These are phyloP conservation scores for Myotis davidii DNA, from an alignment of 2,113 vertebrate species.

Conservation along the genomic window DNA sequence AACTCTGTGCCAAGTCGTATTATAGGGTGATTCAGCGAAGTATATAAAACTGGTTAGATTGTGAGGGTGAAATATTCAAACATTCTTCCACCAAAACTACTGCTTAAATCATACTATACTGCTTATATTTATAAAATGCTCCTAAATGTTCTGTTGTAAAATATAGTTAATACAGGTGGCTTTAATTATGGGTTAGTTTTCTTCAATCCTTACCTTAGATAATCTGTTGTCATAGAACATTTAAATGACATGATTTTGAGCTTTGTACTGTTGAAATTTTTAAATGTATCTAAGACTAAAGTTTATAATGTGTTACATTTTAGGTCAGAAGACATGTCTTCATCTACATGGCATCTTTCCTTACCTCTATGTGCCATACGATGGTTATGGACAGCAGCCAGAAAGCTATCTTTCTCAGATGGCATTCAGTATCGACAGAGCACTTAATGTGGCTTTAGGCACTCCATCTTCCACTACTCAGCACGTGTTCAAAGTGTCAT, in stretches of 20 bases:
- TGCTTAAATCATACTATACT: slow-evolving; percentile 45
- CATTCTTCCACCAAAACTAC: slow-evolving; percentile 11
- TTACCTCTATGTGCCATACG: slow-evolving; percentile 96
- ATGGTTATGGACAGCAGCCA: slow-evolving; percentile 90
- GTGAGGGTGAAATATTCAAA: slow-evolving; percentile 15
- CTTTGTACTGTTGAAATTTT: slow-evolving; percentile 53
- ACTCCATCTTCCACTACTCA: slow-evolving; percentile 93
- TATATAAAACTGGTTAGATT: slow-evolving; percentile 26
- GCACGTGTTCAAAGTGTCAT: slow-evolving; percentile 96
- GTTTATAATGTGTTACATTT: slow-evolving; percentile 71
- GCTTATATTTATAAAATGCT: slow-evolving; percentile 39
- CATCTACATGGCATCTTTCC: slow-evolving; percentile 97
- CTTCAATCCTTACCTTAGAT: slow-evolving; percentile 9
- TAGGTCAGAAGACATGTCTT: slow-evolving; percentile 99
- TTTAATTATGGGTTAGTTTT: slow-evolving; percentile 40
- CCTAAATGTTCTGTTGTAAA: background rate
- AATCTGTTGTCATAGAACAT: slow-evolving; percentile 31
- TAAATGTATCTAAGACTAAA: slow-evolving; percentile 67
- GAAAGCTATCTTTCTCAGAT: slow-evolving; percentile 94
- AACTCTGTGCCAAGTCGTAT: background rate
- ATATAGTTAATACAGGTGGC: background rate
- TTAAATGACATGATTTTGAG: slow-evolving; percentile 62
- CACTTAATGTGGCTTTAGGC: slow-evolving; percentile 96
- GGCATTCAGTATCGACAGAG: slow-evolving; percentile 98
- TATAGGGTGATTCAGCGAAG: background rate